A percentile compares a stretch with the other conserved stretches of the same genome.
Evolutionary conservation across 2,113 vertebrate genomes (phyloP).

Genomic region (Meleagris gallopavo): DNA sequence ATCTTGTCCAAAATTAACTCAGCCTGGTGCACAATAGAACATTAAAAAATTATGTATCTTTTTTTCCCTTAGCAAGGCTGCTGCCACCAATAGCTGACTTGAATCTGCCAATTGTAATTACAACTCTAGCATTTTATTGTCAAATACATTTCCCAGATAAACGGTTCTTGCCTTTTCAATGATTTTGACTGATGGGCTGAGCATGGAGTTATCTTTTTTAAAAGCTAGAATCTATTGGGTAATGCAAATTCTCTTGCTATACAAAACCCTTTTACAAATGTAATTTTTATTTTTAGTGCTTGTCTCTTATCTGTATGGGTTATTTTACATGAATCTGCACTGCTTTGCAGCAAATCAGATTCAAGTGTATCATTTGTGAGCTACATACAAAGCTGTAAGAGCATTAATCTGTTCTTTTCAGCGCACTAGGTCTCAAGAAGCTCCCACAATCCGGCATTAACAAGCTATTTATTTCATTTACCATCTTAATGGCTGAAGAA

Average conservation of each 20-base stretch:
- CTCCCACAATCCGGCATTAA: constrained; percentile 48
- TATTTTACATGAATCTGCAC: constrained; percentile 46
- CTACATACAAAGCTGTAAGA: constrained; percentile 2
- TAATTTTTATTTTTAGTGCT: constrained; percentile 50
- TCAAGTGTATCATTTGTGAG: constrained; percentile 46
- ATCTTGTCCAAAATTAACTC: constrained; percentile 13
- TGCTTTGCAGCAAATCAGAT: constrained; percentile 51
- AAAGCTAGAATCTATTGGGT: not conserved
- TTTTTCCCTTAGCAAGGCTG: not conserved
- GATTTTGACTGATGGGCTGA: constrained; percentile 37
- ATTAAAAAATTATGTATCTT: constrained; percentile 26
- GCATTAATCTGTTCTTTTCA: constrained; percentile 65
- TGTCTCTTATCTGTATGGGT: constrained; percentile 18
- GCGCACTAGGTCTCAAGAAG: constrained; percentile 48
- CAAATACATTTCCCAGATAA: constrained; percentile 46
- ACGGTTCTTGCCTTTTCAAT: constrained; percentile 34
- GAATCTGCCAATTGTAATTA: constrained; percentile 57
- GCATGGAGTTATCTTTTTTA: not conserved
- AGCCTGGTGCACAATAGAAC: not conserved
- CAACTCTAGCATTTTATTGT: constrained; percentile 49
- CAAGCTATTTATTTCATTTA: constrained; percentile 72
- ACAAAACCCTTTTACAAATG: constrained; percentile 23
- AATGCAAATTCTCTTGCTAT: constrained; percentile 17
- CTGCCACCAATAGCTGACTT: constrained; percentile 26
- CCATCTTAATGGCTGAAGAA: constrained; percentile 55